phyloP scores from a whole-genome alignment of 2,888 invertebrate genomes.

The Drosophila hamatofila region DNA sequence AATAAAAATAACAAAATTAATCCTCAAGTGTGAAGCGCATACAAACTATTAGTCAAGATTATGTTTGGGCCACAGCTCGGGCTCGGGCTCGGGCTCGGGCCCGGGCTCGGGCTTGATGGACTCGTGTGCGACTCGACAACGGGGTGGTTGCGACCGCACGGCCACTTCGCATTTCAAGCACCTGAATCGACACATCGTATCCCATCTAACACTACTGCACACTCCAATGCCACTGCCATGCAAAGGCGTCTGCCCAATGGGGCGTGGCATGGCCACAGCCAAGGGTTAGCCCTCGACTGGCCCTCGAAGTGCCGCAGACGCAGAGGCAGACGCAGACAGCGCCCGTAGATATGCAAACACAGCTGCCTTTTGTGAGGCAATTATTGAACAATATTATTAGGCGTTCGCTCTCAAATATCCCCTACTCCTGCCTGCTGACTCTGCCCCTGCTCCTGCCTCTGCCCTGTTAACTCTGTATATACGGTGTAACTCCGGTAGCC shows the following conservation, averaged over 20 bases:
- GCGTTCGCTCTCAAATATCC: conserved; percentile 26
- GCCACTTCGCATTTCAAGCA: conserved; percentile 59
- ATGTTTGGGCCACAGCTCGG: conserved; percentile 52
- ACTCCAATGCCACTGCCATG: neutral
- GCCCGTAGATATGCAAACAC: conserved; percentile 67
- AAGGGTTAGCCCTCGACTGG: conserved; percentile 37
- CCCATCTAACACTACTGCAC: conserved; percentile 21
- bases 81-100: conserved; percentile 13
- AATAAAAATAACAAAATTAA: conserved; percentile 70
- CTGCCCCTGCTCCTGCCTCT: neutral
- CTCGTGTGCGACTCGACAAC: conserved; percentile 17
- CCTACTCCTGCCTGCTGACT: no score
- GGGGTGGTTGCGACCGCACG: conserved; percentile 48
- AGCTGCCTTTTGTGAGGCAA: conserved; percentile 68
- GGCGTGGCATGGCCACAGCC: conserved; percentile 50
- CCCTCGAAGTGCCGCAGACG: conserved; percentile 22
- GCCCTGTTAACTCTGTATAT: neutral
- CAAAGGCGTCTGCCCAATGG: conserved; percentile 21
- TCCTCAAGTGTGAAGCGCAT: conserved; percentile 79
- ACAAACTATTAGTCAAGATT: conserved; percentile 84
- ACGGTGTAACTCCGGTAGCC: conserved; percentile 1
- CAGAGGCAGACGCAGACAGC: conserved; percentile 4
- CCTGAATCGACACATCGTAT: conserved; percentile 58
- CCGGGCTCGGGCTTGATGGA: neutral
- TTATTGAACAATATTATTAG: conserved; percentile 64